Conservation (phyloP, 2,113 vertebrate species). For the Pholis gunnellus region DNA sequence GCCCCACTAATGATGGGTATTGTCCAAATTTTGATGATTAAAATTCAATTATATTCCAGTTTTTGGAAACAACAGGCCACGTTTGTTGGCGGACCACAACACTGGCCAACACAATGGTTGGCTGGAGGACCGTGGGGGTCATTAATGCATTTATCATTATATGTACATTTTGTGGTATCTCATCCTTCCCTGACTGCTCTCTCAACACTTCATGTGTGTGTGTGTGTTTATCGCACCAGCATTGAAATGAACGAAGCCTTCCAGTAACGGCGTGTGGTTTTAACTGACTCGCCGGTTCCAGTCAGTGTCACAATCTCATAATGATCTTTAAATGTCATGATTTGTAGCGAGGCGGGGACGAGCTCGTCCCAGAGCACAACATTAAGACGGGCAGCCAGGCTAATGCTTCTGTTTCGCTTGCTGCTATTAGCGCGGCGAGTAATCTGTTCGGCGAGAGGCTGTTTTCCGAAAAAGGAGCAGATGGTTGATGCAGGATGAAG, state of each 20-base stretch:
- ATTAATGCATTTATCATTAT: slow-evolving; percentile 41
- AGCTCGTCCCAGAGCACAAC: slow-evolving; percentile 57
- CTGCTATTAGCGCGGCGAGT: slow-evolving; percentile 55
- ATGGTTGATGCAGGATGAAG: slow-evolving; percentile 58
- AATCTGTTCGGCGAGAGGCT: slow-evolving; percentile 49
- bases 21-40: slow-evolving; percentile 56
- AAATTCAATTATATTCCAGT: slow-evolving; percentile 57
- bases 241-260: slow-evolving; percentile 39
- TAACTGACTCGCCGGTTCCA: slow-evolving; percentile 46
- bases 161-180: slow-evolving; percentile 24
- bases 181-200: neutral
- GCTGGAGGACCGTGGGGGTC: slow-evolving; percentile 18
- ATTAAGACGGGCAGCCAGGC: slow-evolving; percentile 60
- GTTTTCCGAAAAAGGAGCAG: slow-evolving; percentile 42
- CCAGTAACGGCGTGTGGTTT: slow-evolving; percentile 50
- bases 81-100: slow-evolving; percentile 32
- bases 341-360: slow-evolving; percentile 46
- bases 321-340: slow-evolving; percentile 75
- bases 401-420: slow-evolving; percentile 45
- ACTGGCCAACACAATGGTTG: slow-evolving; percentile 25
- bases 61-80: slow-evolving; percentile 17
- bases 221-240: slow-evolving; percentile 2
- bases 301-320: slow-evolving; percentile 65
- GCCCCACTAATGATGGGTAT: slow-evolving; percentile 56
- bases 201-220: slow-evolving; percentile 2